These are phyloP conservation scores for Cynopterus sphinx DNA, from an alignment of 2,797 vertebrate genomes.

Conservation along the genomic window DNA sequence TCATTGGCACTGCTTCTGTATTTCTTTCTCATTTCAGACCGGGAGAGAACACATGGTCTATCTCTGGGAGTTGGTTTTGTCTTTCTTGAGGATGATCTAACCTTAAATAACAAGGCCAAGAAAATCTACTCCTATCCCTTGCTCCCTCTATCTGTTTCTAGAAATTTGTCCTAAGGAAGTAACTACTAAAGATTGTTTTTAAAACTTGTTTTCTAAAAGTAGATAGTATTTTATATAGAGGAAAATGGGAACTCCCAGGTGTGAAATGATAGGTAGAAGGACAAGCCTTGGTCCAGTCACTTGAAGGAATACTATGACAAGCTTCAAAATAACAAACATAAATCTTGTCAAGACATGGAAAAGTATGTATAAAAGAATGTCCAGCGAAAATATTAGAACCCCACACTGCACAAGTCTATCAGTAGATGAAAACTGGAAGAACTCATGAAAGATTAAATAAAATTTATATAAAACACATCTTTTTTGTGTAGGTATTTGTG, in stretches of 20 bases:
- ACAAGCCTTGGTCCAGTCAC: neutral
- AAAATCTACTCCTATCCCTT: neutral
- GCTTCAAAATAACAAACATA: neutral
- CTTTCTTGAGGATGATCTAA: conserved; percentile 9
- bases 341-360: neutral
- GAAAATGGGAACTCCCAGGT: neutral
- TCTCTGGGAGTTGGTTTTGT: neutral
- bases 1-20: neutral
- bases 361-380: neutral
- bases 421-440: neutral
- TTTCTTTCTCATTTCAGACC: conserved; percentile 29
- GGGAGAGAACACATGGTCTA: neutral
- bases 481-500: neutral
- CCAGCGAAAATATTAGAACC: neutral
- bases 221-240: neutral
- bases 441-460: neutral
- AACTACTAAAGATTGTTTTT: neutral
- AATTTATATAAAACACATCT: neutral
- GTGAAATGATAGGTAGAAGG: neutral
- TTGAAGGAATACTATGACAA: neutral
- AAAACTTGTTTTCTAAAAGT: neutral
- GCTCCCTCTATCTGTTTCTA: neutral
- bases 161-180: neutral
- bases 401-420: neutral
- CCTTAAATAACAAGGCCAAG: neutral